Conservation (phyloP, 2,888 invertebrate genomes). For the Nysson spinosus region DNA sequence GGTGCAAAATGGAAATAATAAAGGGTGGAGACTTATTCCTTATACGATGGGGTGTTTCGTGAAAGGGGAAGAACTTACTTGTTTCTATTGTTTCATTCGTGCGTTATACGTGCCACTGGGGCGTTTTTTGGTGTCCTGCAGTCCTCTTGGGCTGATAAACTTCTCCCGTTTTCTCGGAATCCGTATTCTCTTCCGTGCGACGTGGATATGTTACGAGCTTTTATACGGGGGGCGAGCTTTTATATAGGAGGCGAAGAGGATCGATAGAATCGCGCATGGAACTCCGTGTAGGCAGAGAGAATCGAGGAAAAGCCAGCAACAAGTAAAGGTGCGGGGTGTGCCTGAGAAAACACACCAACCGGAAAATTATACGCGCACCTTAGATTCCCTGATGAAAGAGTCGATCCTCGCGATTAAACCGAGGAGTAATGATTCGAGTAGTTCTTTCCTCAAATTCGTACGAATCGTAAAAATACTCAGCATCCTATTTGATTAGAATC, state of each 20-base stretch:
- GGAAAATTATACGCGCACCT: conserved; percentile 35
- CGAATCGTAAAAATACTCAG: too few relatives aligned
- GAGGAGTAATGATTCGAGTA: background rate
- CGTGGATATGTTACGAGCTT: too few relatives aligned
- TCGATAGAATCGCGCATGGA: conserved; percentile 76
- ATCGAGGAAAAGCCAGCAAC: conserved; percentile 69
- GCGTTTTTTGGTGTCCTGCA: background rate
- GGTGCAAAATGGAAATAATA: too few relatives aligned
- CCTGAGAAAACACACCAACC: conserved; percentile 44
- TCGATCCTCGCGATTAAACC: conserved; percentile 17
- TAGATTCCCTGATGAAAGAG: background rate
- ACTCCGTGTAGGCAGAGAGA: background rate
- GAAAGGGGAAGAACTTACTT: too few relatives aligned
- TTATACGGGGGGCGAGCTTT: conserved; percentile 58
- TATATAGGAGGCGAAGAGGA: conserved; percentile 65
- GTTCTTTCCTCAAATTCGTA: too few relatives aligned
- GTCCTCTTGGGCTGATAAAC: too few relatives aligned
- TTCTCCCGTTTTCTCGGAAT: too few relatives aligned
- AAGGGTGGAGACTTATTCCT: too few relatives aligned
- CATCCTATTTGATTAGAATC: too few relatives aligned
- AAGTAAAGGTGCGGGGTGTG: conserved; percentile 68
- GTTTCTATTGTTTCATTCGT: conserved; percentile 40
- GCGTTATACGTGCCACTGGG: conserved; percentile 6
- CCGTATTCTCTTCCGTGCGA: too few relatives aligned
- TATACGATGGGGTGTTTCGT: too few relatives aligned